Conservation (phyloP, 1,140 invertebrate genomes). For the Pentalonia nigronervosa region DNA sequence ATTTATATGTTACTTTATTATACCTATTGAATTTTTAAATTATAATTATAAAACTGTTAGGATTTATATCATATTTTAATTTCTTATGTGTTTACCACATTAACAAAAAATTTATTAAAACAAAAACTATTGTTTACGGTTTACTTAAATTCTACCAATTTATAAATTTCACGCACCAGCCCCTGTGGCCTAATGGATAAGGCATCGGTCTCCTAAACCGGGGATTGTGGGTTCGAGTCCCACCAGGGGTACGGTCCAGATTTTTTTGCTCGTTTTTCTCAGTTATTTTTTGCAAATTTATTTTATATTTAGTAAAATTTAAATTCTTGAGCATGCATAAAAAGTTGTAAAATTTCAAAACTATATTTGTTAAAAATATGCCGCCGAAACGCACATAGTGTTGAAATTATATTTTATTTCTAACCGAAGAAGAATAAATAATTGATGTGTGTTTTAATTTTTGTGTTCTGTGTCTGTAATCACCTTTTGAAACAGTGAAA, state of each 20-base stretch:
- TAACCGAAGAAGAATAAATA: no score
- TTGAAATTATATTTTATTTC: no score
- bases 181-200: constrained; percentile 79
- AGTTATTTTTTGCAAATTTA: not conserved
- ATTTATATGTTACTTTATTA: no score
- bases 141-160: not conserved
- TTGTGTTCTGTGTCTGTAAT: no score
- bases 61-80: no score
- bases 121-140: not conserved
- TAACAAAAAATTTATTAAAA: no score
- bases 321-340: not conserved
- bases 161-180: constrained; percentile 61
- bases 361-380: not conserved
- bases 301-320: not conserved
- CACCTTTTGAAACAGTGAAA: no score
- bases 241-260: constrained; percentile 70
- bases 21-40: no score
- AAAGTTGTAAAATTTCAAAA: not conserved
- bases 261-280: not conserved
- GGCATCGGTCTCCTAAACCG: constrained; percentile 79
- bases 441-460: no score
- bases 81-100: no score
- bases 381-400: no score
- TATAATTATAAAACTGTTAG: no score
- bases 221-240: constrained; percentile 79